Evolutionary conservation across 2,888 invertebrate genomes (phyloP), one percentile per base, ranked within the genome.

Genomic region (Drosophila maculinotata): DNA sequence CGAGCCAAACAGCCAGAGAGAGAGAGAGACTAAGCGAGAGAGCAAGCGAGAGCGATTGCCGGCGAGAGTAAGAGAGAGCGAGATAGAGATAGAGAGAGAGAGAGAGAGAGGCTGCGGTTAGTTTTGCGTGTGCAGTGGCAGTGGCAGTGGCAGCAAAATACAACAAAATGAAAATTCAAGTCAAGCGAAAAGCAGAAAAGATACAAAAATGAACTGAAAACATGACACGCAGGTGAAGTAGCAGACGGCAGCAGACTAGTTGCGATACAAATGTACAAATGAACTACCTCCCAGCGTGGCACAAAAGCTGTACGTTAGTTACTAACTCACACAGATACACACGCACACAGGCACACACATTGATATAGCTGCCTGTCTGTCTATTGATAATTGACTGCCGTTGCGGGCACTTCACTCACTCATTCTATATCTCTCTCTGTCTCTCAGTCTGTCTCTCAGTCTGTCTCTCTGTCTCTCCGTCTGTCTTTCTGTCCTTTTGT

Each of bases 321-420:
- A 74, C 65, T 62, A 58, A 48, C 45, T 54, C 45, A 44, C 58
- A 72, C 8, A 35, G 20, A 57, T 12, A 5, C 26, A n/a, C 14
- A 31, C 26, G 44, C 9, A 30, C 48, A 51, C 12, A 17, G 2
- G 35, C 20, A 39, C 9, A 30, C 44, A 51, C 10, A 23, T 9
- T 36, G 5, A 9, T 26, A 5, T 72, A 12, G 49, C 57, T 71
- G 69, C 33, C 42, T 63, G 65, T 60, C 59, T 49, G 67, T 85
- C 83, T 83, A 87, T 88, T 74, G 88, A 88, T 83, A 83, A 88
- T 83, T 83, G 88, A 80, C 84, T 84, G 70, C 69, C 75, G 73
- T 72, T 65, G 62, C 59, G 52, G 33, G 58, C 65, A 76, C 79
- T 79, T 79, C 65, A 69, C 79, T 76, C 75, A 63, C 62, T 59